Conservation (phyloP, 30 jellyfish, hydroid and myxozoan species). For the Turritopsis dohrnii region DNA sequence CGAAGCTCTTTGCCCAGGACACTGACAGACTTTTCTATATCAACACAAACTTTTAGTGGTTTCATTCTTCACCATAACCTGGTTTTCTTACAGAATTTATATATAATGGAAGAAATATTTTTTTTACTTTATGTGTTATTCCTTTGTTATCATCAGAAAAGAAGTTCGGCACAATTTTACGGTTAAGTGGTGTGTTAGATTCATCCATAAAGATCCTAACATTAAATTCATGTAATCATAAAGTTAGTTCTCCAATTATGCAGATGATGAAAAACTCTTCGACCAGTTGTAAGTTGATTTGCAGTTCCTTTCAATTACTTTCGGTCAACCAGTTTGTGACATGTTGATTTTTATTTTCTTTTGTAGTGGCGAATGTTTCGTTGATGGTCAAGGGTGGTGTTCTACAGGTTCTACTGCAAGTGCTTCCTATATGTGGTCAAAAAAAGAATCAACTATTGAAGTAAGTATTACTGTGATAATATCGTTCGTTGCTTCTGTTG, state of each 20-base stretch:
- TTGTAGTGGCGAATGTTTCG: conserved; percentile 63
- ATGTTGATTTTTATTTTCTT: neutral
- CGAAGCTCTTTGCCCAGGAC: too few relatives aligned
- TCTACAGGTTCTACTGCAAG: conserved; percentile 36
- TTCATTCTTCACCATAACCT: too few relatives aligned
- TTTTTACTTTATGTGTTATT: neutral
- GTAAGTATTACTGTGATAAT: conserved; percentile 47
- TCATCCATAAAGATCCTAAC: conserved; percentile 7
- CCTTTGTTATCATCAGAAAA: neutral
- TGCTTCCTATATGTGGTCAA: conserved; percentile 67
- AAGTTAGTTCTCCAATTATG: conserved; percentile 59
- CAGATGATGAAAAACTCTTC: conserved; percentile 61
- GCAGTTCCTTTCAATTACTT: neutral
- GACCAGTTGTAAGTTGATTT: conserved; percentile 53
- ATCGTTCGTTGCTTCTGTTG: too few relatives aligned
- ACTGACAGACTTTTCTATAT: too few relatives aligned
- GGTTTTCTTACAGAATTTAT: too few relatives aligned
- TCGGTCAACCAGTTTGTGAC: neutral
- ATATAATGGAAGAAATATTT: too few relatives aligned
- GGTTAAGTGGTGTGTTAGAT: conserved; percentile 23
- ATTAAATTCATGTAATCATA: neutral
- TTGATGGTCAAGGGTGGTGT: conserved; percentile 84
- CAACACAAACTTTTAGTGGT: too few relatives aligned
- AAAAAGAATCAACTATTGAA: conserved; percentile 55
- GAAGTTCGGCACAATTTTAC: conserved; percentile 20